These are phyloP conservation scores for Onthophagus taurus DNA, from an alignment of 1,140 invertebrate genomes.

Conservation along the genomic window DNA sequence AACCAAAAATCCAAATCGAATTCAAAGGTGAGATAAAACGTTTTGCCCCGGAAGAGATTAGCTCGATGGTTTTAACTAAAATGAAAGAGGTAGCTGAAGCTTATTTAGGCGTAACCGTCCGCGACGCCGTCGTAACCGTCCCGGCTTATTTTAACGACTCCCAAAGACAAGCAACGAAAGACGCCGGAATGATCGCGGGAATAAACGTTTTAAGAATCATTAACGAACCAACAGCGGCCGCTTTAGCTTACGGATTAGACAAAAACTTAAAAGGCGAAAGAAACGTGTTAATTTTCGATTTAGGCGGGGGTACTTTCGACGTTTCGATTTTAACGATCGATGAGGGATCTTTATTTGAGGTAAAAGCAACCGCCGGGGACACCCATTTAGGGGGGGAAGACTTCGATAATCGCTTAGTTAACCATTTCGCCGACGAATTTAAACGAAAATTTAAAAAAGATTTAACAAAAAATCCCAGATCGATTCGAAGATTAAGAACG, in stretches of 20 bases:
- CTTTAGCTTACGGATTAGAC: slow-evolving; percentile 59
- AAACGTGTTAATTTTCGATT: slow-evolving; percentile 50
- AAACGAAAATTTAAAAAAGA: slow-evolving; percentile 42
- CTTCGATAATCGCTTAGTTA: slow-evolving; percentile 59
- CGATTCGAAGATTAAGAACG: slow-evolving; percentile 57
- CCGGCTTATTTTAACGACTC: slow-evolving; percentile 59
- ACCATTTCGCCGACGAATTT: slow-evolving; percentile 46
- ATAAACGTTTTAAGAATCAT: slow-evolving; percentile 60
- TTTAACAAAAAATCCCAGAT: slow-evolving; percentile 36
- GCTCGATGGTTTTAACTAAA: slow-evolving; percentile 53
- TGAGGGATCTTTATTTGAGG: slow-evolving; percentile 55
- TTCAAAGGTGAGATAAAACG: slow-evolving; percentile 64
- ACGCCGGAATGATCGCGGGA: slow-evolving; percentile 55
- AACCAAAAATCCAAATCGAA: slow-evolving; percentile 61
- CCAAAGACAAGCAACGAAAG: slow-evolving; percentile 58
- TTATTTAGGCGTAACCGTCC: slow-evolving; percentile 46
- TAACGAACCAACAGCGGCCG: slow-evolving; percentile 65
- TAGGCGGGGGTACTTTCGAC: slow-evolving; percentile 59
- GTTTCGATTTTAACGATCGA: slow-evolving; percentile 67
- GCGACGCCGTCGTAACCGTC: slow-evolving; percentile 49
- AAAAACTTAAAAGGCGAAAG: slow-evolving; percentile 53
- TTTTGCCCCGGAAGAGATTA: slow-evolving; percentile 66
- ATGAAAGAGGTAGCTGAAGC: slow-evolving; percentile 52
- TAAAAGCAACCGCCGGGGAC: slow-evolving; percentile 54
- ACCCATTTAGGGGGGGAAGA: slow-evolving; percentile 46